Base-by-base conservation (phyloP, 30 jellyfish, hydroid and myxozoan species). In the Hydractinia echinata region DNA sequence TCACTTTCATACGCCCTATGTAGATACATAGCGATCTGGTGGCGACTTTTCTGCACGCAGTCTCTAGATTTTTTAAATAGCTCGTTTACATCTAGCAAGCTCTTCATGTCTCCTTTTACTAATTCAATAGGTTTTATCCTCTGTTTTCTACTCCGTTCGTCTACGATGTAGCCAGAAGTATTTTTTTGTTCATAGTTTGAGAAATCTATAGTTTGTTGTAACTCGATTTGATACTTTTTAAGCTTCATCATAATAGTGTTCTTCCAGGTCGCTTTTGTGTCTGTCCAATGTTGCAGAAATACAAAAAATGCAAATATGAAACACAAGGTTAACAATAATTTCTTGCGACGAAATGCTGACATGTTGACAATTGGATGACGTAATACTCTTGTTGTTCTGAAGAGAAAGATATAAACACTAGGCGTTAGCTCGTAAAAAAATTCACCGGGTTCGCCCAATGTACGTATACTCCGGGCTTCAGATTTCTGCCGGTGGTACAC, bases 21-120 rank as follows among this genome's bases (percentile, higher is more conserved):
- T 44, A 89, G 76, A 78, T 89, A 89, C 58, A 50, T 66, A 4
- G 96, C 90, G 30, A 89, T 81, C 66, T 84, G 77, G 54, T 71
- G 73, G 58, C 77, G 82, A 51, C 89, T 89, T 9, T 68, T 20
- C 8, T 49, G 67, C 49, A 89, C 81, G 44, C 96, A 89, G 19
- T 60, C 58, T 77, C 67, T 52, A 21, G 96, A 85, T 15, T 71
- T 76, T 64, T 64, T 64, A 64, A 64, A 64, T 51, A 1, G 19
- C 54, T 85, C 61, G 78, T 83, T 79, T 6, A 77, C 72, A 51
- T 76, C 79, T 19, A 50, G 73, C 66, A 58, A 30, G 67, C 48
- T 74, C 62, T 49, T 20, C 7, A 30, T 9, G 14, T 30, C 48
- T 14, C 6, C 15, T n/a, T 74, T 52, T 74, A 30, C 20, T 9